Evolutionary conservation across 2,797 vertebrate species (phyloP).

Genomic region (Leuciscus waleckii): DNA sequence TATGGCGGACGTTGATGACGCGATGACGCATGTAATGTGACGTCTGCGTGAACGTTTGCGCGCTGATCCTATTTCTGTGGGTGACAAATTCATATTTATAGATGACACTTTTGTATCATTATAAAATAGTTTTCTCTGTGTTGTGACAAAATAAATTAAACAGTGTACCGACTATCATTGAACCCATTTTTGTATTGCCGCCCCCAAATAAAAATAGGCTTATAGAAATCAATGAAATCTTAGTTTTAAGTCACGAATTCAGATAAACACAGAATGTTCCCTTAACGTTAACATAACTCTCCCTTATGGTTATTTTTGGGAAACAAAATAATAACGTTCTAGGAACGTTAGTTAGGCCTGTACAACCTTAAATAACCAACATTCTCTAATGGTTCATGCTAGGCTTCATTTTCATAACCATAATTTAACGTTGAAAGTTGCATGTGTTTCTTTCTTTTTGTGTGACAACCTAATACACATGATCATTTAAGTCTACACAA

Average conservation of each 20-base stretch:
- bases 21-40: conserved; percentile 58
- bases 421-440: neutral
- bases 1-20: conserved; percentile 90
- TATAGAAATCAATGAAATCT: too few relatives aligned
- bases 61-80: neutral
- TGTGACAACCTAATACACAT: neutral
- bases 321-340: neutral
- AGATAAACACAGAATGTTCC: too few relatives aligned
- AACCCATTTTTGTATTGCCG: neutral
- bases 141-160: neutral
- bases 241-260: too few relatives aligned
- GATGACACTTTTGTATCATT: too few relatives aligned
- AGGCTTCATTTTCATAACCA: neutral
- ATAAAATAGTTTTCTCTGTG: neutral
- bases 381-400: neutral
- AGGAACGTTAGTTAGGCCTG: neutral
- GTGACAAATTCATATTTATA: neutral
- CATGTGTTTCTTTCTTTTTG: neutral
- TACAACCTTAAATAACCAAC: neutral
- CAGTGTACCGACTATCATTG: neutral
- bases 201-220: neutral
- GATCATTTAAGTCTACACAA: too few relatives aligned
- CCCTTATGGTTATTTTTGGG: neutral
- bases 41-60: neutral
- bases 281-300: too few relatives aligned